These are phyloP conservation scores for Neodiprion fabricii DNA, from an alignment of 1,140 invertebrate species.

Conservation along the genomic window DNA sequence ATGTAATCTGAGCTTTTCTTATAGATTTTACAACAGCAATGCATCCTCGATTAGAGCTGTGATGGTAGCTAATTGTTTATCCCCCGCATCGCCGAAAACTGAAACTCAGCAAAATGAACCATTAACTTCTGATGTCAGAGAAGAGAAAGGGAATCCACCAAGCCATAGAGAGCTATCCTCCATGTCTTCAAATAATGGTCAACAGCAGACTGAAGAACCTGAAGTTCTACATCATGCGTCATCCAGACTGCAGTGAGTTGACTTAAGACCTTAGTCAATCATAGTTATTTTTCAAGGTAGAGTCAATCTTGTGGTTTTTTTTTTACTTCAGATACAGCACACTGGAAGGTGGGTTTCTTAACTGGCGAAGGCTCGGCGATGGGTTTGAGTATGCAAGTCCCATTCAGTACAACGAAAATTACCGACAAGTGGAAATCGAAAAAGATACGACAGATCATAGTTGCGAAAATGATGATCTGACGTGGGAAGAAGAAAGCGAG, in stretches of 20 bases:
- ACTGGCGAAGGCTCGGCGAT: slow-evolving; percentile 60
- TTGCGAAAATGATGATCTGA: slow-evolving; percentile 44
- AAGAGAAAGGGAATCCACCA: slow-evolving; percentile 62
- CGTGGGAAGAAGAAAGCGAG: slow-evolving; percentile 44
- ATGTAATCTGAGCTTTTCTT: slow-evolving; percentile 7
- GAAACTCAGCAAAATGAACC: slow-evolving; percentile 40
- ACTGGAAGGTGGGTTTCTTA: slow-evolving; percentile 60
- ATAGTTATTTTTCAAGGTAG: slow-evolving; percentile 13
- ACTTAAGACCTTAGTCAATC: slow-evolving; percentile 4
- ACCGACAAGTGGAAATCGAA: slow-evolving; percentile 63
- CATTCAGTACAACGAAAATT: slow-evolving; percentile 66
- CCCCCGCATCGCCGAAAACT: slow-evolving; percentile 49
- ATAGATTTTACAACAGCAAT: slow-evolving; percentile 83
- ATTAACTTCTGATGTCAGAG: slow-evolving; percentile 44
- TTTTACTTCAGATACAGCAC: slow-evolving; percentile 49
- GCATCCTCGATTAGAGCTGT: slow-evolving; percentile 81
- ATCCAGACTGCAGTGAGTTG: slow-evolving; percentile 55
- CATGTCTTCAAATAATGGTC: slow-evolving; percentile 35
- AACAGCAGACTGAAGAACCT: slow-evolving; percentile 45
- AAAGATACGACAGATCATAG: slow-evolving; percentile 46
- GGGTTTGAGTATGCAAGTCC: slow-evolving; percentile 63
- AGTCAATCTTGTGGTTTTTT: slow-evolving; percentile 5
- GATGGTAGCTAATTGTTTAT: slow-evolving; percentile 75
- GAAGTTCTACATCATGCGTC: slow-evolving; percentile 56
- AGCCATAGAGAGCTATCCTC: slow-evolving; percentile 61